Evolutionary conservation across 1,140 invertebrate genomes (phyloP).

Genomic region (Battus philenor): DNA sequence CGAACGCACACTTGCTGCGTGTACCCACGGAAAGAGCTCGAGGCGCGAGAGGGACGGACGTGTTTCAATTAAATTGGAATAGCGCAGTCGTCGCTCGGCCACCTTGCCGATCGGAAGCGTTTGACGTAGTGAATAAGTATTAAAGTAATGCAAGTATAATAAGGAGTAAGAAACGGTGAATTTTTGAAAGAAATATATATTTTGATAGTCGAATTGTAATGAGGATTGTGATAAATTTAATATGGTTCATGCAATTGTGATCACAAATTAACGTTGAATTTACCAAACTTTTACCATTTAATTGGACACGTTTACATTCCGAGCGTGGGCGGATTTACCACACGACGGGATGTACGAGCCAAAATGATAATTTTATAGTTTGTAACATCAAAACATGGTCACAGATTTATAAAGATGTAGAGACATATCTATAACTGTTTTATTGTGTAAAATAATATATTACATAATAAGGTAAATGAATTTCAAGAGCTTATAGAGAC

Average conservation of each 20-base stretch:
- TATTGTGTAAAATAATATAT: constrained; percentile 16
- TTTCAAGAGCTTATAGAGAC: constrained; percentile 32
- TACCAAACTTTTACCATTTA: not conserved
- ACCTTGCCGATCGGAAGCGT: not conserved
- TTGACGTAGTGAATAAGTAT: constrained; percentile 14
- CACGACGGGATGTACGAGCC: not conserved
- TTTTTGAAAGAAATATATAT: constrained; percentile 17
- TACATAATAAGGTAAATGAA: constrained; percentile 19
- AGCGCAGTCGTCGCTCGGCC: no score
- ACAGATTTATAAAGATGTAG: constrained; percentile 8
- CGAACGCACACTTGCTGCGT: not conserved
- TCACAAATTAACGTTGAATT: constrained; percentile 8
- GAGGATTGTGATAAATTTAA: constrained; percentile 7
- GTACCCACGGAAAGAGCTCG: no score
- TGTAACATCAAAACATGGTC: constrained; percentile 5
- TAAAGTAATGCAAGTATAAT: constrained; percentile 15
- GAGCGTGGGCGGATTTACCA: no score
- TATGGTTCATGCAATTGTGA: constrained; percentile 2
- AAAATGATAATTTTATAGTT: no score
- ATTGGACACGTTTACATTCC: constrained; percentile 11
- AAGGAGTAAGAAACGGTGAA: constrained; percentile 1
- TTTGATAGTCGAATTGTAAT: constrained; percentile 15
- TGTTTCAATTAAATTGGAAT: constrained; percentile 15
- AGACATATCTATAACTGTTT: constrained; percentile 16
- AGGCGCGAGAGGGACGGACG: not conserved